Evolutionary conservation across 2,888 invertebrate genomes (phyloP), one percentile per base, ranked within the genome.

Genomic region (Atrina japonica): DNA sequence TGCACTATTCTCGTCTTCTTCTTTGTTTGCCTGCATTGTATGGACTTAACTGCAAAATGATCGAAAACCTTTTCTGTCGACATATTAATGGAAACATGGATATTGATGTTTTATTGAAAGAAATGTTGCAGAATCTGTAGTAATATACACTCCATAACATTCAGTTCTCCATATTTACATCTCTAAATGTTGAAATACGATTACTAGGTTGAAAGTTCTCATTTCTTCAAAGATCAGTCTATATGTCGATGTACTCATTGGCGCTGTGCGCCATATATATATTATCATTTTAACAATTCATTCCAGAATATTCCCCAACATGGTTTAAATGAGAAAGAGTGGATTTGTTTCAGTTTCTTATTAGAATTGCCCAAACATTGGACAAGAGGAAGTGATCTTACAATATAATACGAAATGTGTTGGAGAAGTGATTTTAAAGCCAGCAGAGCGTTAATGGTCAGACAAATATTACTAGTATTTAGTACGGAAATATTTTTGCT

Each of bases 1-100:
- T 88, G 84, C 86, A 88, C 56, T 89, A 88, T 76, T 87, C 87
- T 7, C 82, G 84, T 18, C 81, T 89, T 27, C 85, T 89, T 21
- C 83, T 89, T 78, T 81, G 84, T 49, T 77, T 89, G 64, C 88
- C 89, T 29, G 78, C 87, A 2, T 77, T 89, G 6, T 89, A 84
- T 69, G 88, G 88, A 63, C 86, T 86, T 56, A 86, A 88, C 78
- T 83, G 83, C 69, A 81, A 78, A 65, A 87, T 89, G 86, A 77
- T 89, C 58, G 86, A 89, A 75, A 83, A 82, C 25, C 76, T 89
- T 47, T 89, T 89, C 72, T 89, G 89, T 75, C 75, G 78, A 63
- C 85, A 88, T 73, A 83, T 88, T 49, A 81, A 82, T 61, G 78
- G 78, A 25, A 85, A 82, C 61, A 84, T 81, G 56, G 86, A 86